Evolutionary conservation across 2,888 invertebrate genomes (phyloP).

Genomic region (Epinotia bilunana): DNA sequence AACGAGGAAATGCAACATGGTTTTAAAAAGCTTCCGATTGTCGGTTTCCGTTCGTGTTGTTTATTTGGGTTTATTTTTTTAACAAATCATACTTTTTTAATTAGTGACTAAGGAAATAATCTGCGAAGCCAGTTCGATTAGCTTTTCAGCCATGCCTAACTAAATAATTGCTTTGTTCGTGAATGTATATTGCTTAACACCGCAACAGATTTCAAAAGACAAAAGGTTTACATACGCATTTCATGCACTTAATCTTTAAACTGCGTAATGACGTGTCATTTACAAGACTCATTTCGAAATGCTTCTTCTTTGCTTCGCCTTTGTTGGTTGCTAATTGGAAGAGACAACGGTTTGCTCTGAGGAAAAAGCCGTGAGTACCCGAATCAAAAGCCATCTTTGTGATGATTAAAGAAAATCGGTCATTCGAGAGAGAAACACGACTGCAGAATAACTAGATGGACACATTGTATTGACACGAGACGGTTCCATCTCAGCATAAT

Average conservation of each 20-base stretch:
- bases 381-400: not conserved
- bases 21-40: slow-evolving; percentile 62
- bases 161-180: not conserved
- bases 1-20: slow-evolving; percentile 58
- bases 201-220: not conserved
- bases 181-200: too few relatives aligned
- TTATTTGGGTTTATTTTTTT: slow-evolving; percentile 52
- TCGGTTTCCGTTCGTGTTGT: slow-evolving; percentile 54
- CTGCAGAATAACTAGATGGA: too few relatives aligned
- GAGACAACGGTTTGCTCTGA: slow-evolving; percentile 32
- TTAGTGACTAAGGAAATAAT: not conserved
- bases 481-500: too few relatives aligned
- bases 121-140: too few relatives aligned
- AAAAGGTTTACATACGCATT: not conserved
- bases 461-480: too few relatives aligned
- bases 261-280: slow-evolving; percentile 46
- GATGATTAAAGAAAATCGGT: not conserved
- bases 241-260: slow-evolving; percentile 9
- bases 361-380: slow-evolving; percentile 11
- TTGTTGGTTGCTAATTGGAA: slow-evolving; percentile 54
- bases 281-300: slow-evolving; percentile 55
- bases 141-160: too few relatives aligned
- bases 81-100: slow-evolving; percentile 29
- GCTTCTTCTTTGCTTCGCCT: slow-evolving; percentile 48
- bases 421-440: too few relatives aligned